Percentiles rank a stretch among this genome's conserved stretches.
These are phyloP conservation scores for Sardinella longiceps DNA, from an alignment of 2,797 vertebrate species.

Conservation along the genomic window DNA sequence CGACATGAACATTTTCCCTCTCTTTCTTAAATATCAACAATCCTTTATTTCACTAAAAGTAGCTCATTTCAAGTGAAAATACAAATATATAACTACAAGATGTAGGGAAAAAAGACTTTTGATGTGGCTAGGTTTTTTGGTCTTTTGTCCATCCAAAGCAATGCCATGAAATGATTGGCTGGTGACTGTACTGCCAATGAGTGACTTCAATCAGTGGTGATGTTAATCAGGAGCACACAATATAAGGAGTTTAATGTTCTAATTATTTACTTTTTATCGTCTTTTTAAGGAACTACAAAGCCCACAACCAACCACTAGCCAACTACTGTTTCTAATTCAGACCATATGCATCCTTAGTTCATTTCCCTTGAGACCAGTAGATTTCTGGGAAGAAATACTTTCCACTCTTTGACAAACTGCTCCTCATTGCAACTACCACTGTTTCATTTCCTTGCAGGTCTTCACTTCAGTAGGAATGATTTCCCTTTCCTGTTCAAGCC, in stretches of 20 bases:
- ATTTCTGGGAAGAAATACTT: conserved; percentile 21
- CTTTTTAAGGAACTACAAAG: background rate
- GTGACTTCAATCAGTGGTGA: background rate
- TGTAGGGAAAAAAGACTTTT: background rate
- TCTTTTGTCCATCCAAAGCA: background rate
- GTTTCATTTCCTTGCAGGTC: conserved; percentile 21
- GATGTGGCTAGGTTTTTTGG: background rate
- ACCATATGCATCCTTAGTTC: conserved; percentile 32
- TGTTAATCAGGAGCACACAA: background rate
- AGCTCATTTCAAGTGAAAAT: background rate
- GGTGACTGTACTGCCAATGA: background rate
- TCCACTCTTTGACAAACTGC: conserved; percentile 6
- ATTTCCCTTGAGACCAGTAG: conserved; percentile 20
- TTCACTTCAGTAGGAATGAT: background rate
- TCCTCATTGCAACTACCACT: background rate
- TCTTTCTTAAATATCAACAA: background rate
- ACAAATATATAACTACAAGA: background rate
- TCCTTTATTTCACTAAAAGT: conserved; percentile 11
- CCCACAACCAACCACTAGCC: background rate
- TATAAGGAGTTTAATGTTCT: background rate
- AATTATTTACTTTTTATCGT: background rate
- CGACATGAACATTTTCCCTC: background rate
- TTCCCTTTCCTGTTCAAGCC: background rate
- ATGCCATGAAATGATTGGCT: background rate
- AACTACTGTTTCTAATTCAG: conserved; percentile 5